Percentiles rank a stretch among this genome's conserved stretches.
Conservation (phyloP, 2,888 invertebrate genomes). For the Amitus sp. region DNA sequence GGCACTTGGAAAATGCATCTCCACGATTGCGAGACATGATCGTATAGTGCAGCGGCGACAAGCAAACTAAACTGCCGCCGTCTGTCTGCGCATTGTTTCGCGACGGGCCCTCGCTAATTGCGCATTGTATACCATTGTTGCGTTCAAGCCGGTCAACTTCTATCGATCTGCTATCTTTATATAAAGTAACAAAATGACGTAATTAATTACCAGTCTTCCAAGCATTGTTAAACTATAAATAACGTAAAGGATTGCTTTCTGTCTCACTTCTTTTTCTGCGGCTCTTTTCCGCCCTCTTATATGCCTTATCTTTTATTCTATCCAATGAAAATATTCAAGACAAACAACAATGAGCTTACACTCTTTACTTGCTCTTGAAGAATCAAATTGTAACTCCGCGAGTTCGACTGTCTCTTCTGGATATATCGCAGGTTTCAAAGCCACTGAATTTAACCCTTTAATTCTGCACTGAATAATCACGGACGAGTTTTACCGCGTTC, state of each 20-base stretch:
- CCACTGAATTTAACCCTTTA: constrained; percentile 33
- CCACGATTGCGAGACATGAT: neutral
- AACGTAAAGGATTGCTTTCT: constrained; percentile 49
- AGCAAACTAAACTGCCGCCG: constrained; percentile 40
- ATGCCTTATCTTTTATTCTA: constrained; percentile 36
- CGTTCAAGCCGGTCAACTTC: constrained; percentile 56
- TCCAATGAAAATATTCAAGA: constrained; percentile 66
- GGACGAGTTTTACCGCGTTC: neutral
- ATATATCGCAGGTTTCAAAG: constrained; percentile 33
- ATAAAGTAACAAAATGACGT: constrained; percentile 65
- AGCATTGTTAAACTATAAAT: constrained; percentile 65
- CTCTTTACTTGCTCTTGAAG: constrained; percentile 30
- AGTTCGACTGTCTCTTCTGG: constrained; percentile 9
- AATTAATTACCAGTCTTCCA: constrained; percentile 65
- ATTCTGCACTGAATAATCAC: constrained; percentile 5
- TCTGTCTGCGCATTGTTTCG: constrained; percentile 55
- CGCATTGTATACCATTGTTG: constrained; percentile 62
- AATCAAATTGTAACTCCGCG: constrained; percentile 16
- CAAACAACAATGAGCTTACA: constrained; percentile 63
- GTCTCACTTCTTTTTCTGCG: constrained; percentile 6
- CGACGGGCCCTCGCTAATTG: constrained; percentile 58
- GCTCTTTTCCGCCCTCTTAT: constrained; percentile 11
- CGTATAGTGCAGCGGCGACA: constrained; percentile 42
- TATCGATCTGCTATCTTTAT: constrained; percentile 64
- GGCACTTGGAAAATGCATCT: neutral